Conservation (phyloP, 1,140 invertebrate genomes). For the Orchesella cincta region DNA sequence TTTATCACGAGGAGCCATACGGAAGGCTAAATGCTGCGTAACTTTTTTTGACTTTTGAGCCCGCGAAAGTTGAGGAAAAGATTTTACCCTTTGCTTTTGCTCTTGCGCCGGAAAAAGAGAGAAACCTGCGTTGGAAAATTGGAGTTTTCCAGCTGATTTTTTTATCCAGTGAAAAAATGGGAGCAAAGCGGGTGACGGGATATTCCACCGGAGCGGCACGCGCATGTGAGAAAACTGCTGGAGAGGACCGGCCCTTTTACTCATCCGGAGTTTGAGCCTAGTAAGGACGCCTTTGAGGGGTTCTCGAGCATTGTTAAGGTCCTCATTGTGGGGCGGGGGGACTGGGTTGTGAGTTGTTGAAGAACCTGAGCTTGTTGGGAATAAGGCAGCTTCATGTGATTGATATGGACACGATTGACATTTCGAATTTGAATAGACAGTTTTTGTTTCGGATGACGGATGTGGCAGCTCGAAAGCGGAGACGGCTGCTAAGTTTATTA, state of each 20-base stretch:
- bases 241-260: constrained; percentile 92
- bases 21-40: too few relatives aligned
- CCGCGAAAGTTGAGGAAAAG: too few relatives aligned
- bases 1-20: too few relatives aligned
- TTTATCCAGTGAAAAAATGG: too few relatives aligned
- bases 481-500: constrained; percentile 91
- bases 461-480: constrained; percentile 90
- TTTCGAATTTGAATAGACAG: constrained; percentile 96
- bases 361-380: constrained; percentile 92
- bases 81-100: too few relatives aligned
- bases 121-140: too few relatives aligned
- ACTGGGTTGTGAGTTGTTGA: constrained; percentile 94
- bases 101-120: too few relatives aligned
- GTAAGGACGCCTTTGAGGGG: constrained; percentile 79
- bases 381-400: constrained; percentile 92
- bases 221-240: constrained; percentile 79
- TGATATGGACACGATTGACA: constrained; percentile 98
- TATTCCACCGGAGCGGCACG: constrained; percentile 65
- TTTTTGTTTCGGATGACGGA: constrained; percentile 93
- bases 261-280: constrained; percentile 85
- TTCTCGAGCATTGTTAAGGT: constrained; percentile 81
- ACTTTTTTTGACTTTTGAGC: too few relatives aligned
- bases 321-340: constrained; percentile 91
- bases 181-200: background rate
- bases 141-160: too few relatives aligned